Percentiles rank a stretch among this genome's conserved stretches.
Conservation (phyloP, 2,888 invertebrate genomes). For the Lissonota sp. region DNA sequence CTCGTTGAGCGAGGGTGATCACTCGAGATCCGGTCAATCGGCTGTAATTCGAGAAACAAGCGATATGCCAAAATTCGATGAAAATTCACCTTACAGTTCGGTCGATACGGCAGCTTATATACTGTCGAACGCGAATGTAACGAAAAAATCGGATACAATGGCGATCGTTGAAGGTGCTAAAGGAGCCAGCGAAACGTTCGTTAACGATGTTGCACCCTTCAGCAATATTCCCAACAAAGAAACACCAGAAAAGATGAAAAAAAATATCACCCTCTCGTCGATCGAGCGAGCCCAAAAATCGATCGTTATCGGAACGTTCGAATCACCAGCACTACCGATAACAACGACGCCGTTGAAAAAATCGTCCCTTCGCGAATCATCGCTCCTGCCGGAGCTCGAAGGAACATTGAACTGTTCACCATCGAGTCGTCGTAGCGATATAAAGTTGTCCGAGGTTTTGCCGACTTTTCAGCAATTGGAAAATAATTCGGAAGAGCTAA, state of each 20-base stretch:
- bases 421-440: slow-evolving; percentile 25
- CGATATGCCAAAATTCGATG: slow-evolving; percentile 25
- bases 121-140: slow-evolving; percentile 74
- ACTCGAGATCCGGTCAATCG: slow-evolving; percentile 33
- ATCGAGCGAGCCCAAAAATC: not conserved
- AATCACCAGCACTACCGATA: not conserved
- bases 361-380: not conserved
- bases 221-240: not conserved
- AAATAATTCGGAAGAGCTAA: slow-evolving; percentile 30
- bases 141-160: slow-evolving; percentile 71
- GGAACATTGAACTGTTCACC: not conserved
- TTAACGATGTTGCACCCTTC: not conserved
- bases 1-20: slow-evolving; percentile 68
- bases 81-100: slow-evolving; percentile 68
- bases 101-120: slow-evolving; percentile 78
- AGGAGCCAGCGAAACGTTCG: not conserved
- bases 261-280: not conserved
- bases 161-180: slow-evolving; percentile 72
- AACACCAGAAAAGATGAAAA: not conserved
- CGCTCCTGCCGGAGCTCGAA: not conserved
- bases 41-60: slow-evolving; percentile 26
- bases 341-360: not conserved
- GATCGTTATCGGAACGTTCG: not conserved
- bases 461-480: slow-evolving; percentile 57
- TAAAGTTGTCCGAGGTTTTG: slow-evolving; percentile 62